A percentile compares a stretch with the other conserved stretches of the same genome.
Conservation (phyloP, 2,888 invertebrate species). For the Mesorhabditis sp. region DNA sequence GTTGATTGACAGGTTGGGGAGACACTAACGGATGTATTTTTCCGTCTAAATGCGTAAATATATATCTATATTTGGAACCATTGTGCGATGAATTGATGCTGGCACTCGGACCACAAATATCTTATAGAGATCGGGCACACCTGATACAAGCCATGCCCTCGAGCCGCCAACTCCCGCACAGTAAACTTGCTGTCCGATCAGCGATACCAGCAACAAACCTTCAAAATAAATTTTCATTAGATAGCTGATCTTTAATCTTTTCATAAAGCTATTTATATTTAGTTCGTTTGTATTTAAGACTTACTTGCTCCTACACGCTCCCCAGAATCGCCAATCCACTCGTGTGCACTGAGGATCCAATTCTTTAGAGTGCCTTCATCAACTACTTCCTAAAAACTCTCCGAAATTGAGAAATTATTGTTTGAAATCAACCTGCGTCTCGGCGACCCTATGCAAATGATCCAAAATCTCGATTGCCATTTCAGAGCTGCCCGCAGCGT, state of each 20-base stretch:
- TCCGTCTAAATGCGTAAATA: not conserved
- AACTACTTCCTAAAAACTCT: not conserved
- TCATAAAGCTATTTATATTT: not conserved
- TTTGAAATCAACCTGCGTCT: not conserved
- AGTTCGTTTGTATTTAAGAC: not conserved
- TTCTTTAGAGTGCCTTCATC: not conserved
- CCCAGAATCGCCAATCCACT: not conserved
- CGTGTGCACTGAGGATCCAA: slow-evolving; percentile 5
- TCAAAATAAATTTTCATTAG: not conserved
- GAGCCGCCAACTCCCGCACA: not conserved
- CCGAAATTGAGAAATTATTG: not conserved
- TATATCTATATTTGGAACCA: too few species aligned
- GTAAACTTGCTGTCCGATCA: not conserved
- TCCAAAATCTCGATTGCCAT: not conserved
- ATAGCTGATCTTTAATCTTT: not conserved
- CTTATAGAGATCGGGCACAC: not conserved
- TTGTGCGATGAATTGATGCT: not conserved
- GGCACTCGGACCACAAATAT: not conserved
- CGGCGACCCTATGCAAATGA: not conserved
- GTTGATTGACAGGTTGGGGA: not conserved
- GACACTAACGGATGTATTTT: not conserved
- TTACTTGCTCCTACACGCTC: slow-evolving; percentile 5
- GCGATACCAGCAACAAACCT: not conserved
- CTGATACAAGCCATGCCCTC: not conserved
- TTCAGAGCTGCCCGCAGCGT: not conserved